A percentile compares a stretch with the other conserved stretches of the same genome.
Conservation (phyloP, 1,140 invertebrate genomes). For the Listronotus oregonensis region DNA sequence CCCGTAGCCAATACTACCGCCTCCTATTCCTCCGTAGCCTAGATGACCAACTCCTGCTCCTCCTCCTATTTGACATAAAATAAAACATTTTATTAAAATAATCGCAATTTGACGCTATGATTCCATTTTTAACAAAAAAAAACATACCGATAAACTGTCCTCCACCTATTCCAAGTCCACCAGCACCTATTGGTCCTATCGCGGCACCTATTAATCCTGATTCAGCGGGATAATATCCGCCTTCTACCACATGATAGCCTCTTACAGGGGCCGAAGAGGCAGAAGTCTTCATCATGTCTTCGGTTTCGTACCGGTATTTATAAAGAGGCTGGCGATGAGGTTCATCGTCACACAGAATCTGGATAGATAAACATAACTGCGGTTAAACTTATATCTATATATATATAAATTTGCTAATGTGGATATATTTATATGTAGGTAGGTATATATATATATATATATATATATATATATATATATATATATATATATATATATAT, state of each 20-base stretch:
- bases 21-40: constrained; percentile 45
- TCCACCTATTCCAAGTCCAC: constrained; percentile 35
- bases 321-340: constrained; percentile 40
- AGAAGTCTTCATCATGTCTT: constrained; percentile 52
- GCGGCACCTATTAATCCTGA: constrained; percentile 34
- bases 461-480: no score
- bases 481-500: no score
- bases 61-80: constrained; percentile 15
- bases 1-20: constrained; percentile 20
- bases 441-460: no score
- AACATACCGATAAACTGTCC: constrained; percentile 16
- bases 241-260: constrained; percentile 49
- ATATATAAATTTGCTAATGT: no score
- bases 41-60: constrained; percentile 41
- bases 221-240: constrained; percentile 53
- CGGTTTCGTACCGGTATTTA: constrained; percentile 50
- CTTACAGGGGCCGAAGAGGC: constrained; percentile 45
- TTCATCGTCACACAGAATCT: constrained; percentile 28
- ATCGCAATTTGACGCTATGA: no score
- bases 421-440: no score
- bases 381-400: no score
- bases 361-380: no score
- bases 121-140: no score
- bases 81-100: no score
- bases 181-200: constrained; percentile 35